Percentiles rank a stretch among this genome's conserved stretches.
These are phyloP conservation scores for Falco cherrug DNA, from an alignment of 2,797 vertebrate genomes.

Conservation along the genomic window DNA sequence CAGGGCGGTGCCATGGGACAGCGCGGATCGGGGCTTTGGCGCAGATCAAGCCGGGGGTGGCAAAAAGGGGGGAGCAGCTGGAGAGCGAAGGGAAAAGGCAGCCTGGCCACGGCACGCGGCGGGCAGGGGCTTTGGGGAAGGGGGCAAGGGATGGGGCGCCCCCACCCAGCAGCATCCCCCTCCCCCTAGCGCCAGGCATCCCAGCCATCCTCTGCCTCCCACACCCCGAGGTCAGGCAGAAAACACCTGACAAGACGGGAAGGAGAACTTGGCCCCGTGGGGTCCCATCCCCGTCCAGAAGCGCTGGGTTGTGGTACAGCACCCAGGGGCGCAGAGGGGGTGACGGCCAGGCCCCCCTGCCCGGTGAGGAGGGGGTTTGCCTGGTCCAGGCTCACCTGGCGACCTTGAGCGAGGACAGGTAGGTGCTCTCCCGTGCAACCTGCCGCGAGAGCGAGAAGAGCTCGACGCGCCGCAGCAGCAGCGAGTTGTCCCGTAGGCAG, in stretches of 20 bases:
- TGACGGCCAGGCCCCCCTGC: rapidly evolving
- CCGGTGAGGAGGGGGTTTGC: rapidly evolving
- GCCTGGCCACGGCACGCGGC: rapidly evolving
- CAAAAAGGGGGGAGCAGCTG: neutral
- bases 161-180: neutral
- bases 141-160: neutral
- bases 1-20: neutral
- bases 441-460: constrained; percentile 95
- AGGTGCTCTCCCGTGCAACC: constrained; percentile 94
- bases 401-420: constrained; percentile 90
- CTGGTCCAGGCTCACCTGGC: constrained; percentile 81
- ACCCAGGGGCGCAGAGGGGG: rapidly evolving
- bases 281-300: neutral
- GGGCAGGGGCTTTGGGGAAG: neutral
- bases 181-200: neutral
- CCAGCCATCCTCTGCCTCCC: neutral
- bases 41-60: neutral
- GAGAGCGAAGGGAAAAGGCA: neutral
- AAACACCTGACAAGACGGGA: neutral
- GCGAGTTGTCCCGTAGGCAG: constrained; percentile 93
- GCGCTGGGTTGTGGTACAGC: rapidly evolving
- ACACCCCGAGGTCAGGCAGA: neutral
- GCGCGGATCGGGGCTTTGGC: neutral
- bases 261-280: neutral
- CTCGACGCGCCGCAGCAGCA: constrained; percentile 92